Evolutionary conservation across 2,113 vertebrate species (phyloP), one percentile per base, ranked within the genome.

Genomic region (Rhynchomys soricoides): DNA sequence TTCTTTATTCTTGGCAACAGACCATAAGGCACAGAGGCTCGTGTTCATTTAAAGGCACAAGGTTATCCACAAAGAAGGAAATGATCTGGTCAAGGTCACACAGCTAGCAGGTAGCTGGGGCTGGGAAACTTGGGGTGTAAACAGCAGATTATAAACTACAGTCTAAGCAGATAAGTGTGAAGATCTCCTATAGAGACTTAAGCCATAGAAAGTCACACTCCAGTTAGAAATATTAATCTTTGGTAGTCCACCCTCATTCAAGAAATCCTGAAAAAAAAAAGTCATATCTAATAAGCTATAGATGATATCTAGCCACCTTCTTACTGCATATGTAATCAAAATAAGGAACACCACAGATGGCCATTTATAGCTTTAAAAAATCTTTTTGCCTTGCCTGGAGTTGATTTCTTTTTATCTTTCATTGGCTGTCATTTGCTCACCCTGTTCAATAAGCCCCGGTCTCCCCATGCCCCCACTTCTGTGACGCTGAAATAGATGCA

Each of bases 391-490:
- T 71, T 19, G 16, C 71, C 77, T 89, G 57, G 45, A 91, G 68
- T 87, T 78, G 40, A 86, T 90, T 96, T 89, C 86, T 83, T 87
- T 96, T 62, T 62, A 24, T 90, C 66, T 95, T 92, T 92, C 71
- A 50, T 73, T 57, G 64, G 74, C 52, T 29, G 3, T 40, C 9
- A 77, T 74, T 95, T 86, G 37, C 93, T 52, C 62, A 74, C 81
- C 34, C 62, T 74, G 43, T 83, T 94, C 73, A 52, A 2, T 70
- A 66, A 75, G 62, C 40, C 40, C 74, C 13, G 15, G 16, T 55
- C 82, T n/a, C 70, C 31, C 45, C 71, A 31, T 2, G 19, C 29
- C 40, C 43, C n/a, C 31, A 22, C 52, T 92, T 92, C 77, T 86
- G 75, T 43, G 57, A 43, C 10, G 7, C 48, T 66, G 62, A 94